These are phyloP conservation scores for Acronicta aceris DNA, from an alignment of 2,888 invertebrate genomes.

Conservation along the genomic window DNA sequence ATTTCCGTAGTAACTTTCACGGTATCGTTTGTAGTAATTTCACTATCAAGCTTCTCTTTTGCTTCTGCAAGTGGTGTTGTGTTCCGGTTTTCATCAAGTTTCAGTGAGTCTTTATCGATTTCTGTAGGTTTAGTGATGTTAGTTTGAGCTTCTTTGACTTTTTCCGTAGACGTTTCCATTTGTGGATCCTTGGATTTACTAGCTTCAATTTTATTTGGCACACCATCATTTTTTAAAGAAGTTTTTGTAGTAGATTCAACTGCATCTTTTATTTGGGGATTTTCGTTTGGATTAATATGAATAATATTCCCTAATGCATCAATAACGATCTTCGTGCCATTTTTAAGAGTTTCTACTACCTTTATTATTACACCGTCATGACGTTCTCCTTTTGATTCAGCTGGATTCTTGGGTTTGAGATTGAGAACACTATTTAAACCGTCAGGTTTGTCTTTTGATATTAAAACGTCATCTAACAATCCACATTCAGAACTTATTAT, in stretches of 20 bases:
- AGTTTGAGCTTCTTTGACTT: not conserved
- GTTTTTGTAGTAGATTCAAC: not conserved
- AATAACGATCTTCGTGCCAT: slow-evolving; percentile 34
- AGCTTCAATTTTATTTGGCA: not conserved
- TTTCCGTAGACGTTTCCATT: slow-evolving; percentile 5
- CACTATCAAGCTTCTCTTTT: not conserved
- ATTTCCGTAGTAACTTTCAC: slow-evolving; percentile 8
- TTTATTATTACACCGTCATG: slow-evolving; percentile 23
- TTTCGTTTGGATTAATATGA: slow-evolving; percentile 8
- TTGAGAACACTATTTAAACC: not conserved
- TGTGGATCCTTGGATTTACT: not conserved
- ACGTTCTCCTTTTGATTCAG: not conserved
- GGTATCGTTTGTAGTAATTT: not conserved
- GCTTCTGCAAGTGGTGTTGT: slow-evolving; percentile 6
- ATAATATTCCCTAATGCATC: slow-evolving; percentile 36
- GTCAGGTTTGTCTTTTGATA: not conserved
- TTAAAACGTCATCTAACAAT: slow-evolving; percentile 33
- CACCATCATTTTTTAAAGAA: not conserved
- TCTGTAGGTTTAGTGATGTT: not conserved
- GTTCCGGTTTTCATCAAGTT: slow-evolving; percentile 16
- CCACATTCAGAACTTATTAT: slow-evolving; percentile 38
- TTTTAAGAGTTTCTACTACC: slow-evolving; percentile 25
- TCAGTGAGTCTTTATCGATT: not conserved
- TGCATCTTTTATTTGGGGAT: not conserved
- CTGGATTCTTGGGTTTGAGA: slow-evolving; percentile 14